These are phyloP conservation scores for Zelostemma sp. DNA, from an alignment of 1,140 invertebrate genomes.

Conservation along the genomic window DNA sequence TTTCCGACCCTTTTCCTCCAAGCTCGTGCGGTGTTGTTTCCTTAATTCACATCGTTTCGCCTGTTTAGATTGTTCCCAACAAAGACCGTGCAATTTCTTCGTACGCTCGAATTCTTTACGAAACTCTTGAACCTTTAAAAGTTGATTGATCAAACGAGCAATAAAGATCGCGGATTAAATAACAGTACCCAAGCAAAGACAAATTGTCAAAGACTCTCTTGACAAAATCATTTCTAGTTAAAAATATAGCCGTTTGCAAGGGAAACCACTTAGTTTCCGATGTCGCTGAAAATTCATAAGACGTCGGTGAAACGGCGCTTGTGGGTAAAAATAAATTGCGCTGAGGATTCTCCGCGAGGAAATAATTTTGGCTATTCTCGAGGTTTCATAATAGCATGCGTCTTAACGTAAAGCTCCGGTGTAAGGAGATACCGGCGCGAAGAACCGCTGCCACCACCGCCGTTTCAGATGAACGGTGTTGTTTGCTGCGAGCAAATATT, in stretches of 20 bases:
- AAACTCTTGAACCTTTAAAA: no score
- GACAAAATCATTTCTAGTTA: no score
- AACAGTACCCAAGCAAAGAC: no score
- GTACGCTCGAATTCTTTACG: no score
- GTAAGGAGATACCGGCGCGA: constrained; percentile 38
- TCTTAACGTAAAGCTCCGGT: constrained; percentile 25
- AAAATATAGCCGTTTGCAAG: no score
- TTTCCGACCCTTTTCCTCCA: not conserved
- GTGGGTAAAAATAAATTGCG: constrained; percentile 14
- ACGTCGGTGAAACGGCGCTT: not conserved
- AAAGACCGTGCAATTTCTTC: no score
- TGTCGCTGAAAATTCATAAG: no score
- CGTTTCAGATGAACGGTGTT: constrained; percentile 30
- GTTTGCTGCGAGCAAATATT: constrained; percentile 54
- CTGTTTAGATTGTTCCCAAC: no score
- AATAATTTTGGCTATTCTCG: constrained; percentile 36
- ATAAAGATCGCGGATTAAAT: no score
- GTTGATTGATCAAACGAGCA: no score
- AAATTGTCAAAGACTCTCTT: no score
- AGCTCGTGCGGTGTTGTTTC: not conserved
- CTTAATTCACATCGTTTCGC: not conserved
- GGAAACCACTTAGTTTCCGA: no score
- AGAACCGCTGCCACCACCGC: constrained; percentile 32
- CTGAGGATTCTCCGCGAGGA: constrained; percentile 11
- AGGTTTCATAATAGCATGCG: constrained; percentile 50